Percentiles rank a stretch among this genome's conserved stretches.
Conservation (phyloP, 2,888 invertebrate species). For the Polydesmus complanatus region DNA sequence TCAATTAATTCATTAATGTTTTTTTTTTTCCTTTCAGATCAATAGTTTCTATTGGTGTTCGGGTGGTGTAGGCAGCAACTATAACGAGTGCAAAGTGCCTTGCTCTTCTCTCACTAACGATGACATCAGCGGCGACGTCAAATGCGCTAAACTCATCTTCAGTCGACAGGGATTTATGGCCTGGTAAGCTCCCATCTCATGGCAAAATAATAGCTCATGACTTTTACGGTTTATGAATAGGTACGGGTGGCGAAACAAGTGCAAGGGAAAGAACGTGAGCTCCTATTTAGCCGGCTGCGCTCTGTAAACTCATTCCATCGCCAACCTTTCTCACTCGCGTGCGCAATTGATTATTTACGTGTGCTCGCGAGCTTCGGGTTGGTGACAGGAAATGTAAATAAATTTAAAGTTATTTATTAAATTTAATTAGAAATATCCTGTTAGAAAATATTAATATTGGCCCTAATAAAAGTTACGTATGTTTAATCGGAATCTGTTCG, state of each 20-base stretch:
- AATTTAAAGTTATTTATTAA: too few relatives aligned
- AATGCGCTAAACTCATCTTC: constrained; percentile 2
- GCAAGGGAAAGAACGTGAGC: neutral
- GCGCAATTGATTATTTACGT: too few relatives aligned
- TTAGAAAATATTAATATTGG: too few relatives aligned
- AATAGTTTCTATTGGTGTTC: constrained; percentile 3
- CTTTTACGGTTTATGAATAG: neutral
- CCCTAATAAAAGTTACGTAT: too few relatives aligned
- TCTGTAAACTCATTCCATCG: too few relatives aligned
- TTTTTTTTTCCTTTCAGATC: neutral
- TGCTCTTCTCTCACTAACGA: neutral
- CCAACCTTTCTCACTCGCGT: too few relatives aligned
- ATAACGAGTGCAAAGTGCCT: neutral
- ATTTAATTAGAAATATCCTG: too few relatives aligned
- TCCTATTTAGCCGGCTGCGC: neutral
- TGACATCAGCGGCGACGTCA: neutral
- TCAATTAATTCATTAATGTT: too few relatives aligned
- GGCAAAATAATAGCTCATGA: neutral
- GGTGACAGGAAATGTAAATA: too few relatives aligned
- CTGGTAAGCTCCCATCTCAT: neutral
- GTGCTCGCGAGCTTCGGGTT: too few relatives aligned
- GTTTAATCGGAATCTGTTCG: too few relatives aligned
- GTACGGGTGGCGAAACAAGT: constrained; percentile 1
- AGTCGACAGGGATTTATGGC: neutral
- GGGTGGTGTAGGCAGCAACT: neutral